Conservation (phyloP, 1,140 invertebrate species). For the Muscidifurax raptorellus region DNA sequence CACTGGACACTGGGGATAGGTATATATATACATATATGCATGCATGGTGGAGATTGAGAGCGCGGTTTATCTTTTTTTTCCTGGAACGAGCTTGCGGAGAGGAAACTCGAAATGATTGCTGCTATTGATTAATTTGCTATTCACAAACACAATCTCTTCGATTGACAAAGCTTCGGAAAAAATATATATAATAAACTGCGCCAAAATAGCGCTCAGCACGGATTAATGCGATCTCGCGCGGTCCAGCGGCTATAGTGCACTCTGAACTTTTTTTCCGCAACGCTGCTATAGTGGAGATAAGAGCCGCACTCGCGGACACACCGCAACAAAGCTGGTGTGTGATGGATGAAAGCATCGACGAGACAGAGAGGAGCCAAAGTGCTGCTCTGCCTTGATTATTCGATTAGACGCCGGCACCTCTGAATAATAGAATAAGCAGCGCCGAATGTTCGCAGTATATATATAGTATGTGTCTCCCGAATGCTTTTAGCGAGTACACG, state of each 20-base stretch:
- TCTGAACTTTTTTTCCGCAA: neutral
- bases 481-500: neutral
- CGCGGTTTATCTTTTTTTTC: no score
- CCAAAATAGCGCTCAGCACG: neutral
- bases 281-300: neutral
- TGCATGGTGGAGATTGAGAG: no score
- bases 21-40: no score
- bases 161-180: neutral
- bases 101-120: no score
- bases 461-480: neutral
- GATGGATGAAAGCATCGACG: conserved; percentile 42
- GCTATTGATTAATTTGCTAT: neutral
- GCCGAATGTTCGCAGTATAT: neutral
- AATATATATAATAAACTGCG: no score
- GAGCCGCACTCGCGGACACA: neutral
- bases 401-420: conserved; percentile 3
- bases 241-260: neutral
- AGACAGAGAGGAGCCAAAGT: conserved; percentile 36
- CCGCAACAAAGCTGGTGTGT: conserved; percentile 20
- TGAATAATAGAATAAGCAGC: conserved; percentile 35
- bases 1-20: no score
- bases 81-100: no score
- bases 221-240: neutral
- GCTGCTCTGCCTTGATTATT: neutral
- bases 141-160: no score